Percentiles rank a stretch among this genome's conserved stretches.
Evolutionary conservation across 1,140 invertebrate genomes (phyloP).

Genomic region (Aphaenogaster floridana): DNA sequence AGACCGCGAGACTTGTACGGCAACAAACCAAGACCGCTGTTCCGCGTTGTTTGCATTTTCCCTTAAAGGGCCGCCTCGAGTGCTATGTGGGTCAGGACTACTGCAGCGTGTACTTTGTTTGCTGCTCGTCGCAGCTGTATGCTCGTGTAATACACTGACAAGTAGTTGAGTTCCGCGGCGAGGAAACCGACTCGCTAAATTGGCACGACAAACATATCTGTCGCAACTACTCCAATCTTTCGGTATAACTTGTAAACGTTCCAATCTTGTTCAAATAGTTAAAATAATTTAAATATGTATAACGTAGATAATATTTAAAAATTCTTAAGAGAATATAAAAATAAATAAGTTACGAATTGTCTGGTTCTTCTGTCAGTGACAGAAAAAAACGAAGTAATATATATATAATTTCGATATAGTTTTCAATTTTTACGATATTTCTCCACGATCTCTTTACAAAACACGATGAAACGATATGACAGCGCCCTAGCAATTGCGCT

Average conservation of each 20-base stretch:
- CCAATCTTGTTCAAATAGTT: neutral
- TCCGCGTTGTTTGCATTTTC: conserved; percentile 58
- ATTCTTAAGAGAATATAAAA: conserved; percentile 6
- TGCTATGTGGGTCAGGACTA: conserved; percentile 55
- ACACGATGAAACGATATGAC: neutral
- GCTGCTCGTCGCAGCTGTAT: conserved; percentile 50
- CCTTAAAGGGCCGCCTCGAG: conserved; percentile 54
- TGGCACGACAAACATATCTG: conserved; percentile 55
- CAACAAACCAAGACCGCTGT: conserved; percentile 27
- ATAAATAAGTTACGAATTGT: neutral
- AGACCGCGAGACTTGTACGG: conserved; percentile 17
- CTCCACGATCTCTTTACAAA: neutral
- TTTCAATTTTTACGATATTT: neutral
- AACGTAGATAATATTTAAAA: neutral
- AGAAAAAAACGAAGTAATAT: neutral
- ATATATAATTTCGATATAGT: neutral
- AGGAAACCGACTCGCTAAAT: conserved; percentile 60
- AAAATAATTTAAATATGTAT: conserved; percentile 27
- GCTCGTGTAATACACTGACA: conserved; percentile 60
- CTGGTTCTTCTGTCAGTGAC: neutral
- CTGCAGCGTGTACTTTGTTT: conserved; percentile 56
- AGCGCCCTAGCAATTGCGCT: neutral
- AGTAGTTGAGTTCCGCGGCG: conserved; percentile 48
- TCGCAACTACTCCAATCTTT: conserved; percentile 37
- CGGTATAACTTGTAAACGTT: conserved; percentile 25